phyloP scores from a whole-genome alignment of 2,113 vertebrate genomes.

The Promerops cafer region DNA sequence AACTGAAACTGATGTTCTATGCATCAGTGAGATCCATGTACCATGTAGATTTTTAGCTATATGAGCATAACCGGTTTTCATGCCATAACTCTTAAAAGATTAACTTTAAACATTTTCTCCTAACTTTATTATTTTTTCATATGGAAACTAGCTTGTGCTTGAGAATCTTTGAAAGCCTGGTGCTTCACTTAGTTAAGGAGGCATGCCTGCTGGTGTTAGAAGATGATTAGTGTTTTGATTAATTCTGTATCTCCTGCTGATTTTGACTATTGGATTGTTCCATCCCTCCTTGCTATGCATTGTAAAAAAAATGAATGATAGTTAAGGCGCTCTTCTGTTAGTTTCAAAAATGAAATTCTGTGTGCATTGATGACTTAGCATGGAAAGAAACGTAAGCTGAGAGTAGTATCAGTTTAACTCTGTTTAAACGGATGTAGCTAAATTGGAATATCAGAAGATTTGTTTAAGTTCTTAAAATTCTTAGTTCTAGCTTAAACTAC shows the following conservation, averaged over 20 bases:
- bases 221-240: not conserved
- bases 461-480: not conserved
- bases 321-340: not conserved
- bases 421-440: not conserved
- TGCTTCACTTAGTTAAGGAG: not conserved
- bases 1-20: not conserved
- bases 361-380: rapidly evolving
- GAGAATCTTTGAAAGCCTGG: not conserved
- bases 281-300: not conserved
- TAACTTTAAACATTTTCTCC: not conserved
- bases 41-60: not conserved
- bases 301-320: not conserved
- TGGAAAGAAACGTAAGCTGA: not conserved
- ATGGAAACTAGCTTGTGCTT: not conserved
- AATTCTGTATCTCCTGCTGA: not conserved
- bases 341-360: not conserved
- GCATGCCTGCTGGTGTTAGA: not conserved
- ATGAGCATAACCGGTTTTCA: not conserved
- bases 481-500: not conserved
- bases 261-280: not conserved
- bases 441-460: not conserved
- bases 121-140: not conserved
- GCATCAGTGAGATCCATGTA: not conserved
- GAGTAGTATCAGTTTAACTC: not conserved
- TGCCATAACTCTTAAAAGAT: not conserved